Evolutionary conservation across 2,797 vertebrate genomes (phyloP).

Genomic region (Cryptoblepharus egeriae): DNA sequence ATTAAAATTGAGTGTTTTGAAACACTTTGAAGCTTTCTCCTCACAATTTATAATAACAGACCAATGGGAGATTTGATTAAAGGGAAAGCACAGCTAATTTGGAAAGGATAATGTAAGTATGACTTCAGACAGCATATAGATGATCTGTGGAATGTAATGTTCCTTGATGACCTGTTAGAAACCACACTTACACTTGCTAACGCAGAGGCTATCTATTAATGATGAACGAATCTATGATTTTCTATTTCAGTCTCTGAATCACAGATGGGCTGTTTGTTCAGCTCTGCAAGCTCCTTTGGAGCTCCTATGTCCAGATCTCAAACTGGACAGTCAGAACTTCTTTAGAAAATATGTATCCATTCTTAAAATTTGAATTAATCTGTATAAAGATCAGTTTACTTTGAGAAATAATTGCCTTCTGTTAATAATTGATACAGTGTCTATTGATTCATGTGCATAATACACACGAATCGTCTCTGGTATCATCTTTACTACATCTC

Average conservation of each 20-base stretch:
- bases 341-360: neutral
- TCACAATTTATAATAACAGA: conserved; percentile 46
- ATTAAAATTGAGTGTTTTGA: conserved; percentile 49
- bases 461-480: too few species aligned
- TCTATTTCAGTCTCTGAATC: neutral
- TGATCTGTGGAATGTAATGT: conserved; percentile 54
- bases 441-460: too few species aligned
- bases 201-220: conserved; percentile 46
- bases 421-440: too few species aligned
- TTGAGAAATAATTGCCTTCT: neutral
- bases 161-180: conserved; percentile 58
- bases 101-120: conserved; percentile 57
- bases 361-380: neutral
- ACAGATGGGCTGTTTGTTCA: neutral
- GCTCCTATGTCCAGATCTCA: too few species aligned
- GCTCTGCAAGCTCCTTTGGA: neutral
- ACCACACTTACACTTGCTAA: conserved; percentile 51
- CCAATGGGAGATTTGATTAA: conserved; percentile 54
- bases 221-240: conserved; percentile 49
- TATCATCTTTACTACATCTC: too few species aligned
- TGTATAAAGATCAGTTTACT: neutral
- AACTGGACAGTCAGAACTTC: neutral
- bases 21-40: conserved; percentile 40
- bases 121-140: conserved; percentile 45
- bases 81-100: conserved; percentile 61